Conservation (phyloP, 2,113 vertebrate species). For the Ageneiosus marmoratus region DNA sequence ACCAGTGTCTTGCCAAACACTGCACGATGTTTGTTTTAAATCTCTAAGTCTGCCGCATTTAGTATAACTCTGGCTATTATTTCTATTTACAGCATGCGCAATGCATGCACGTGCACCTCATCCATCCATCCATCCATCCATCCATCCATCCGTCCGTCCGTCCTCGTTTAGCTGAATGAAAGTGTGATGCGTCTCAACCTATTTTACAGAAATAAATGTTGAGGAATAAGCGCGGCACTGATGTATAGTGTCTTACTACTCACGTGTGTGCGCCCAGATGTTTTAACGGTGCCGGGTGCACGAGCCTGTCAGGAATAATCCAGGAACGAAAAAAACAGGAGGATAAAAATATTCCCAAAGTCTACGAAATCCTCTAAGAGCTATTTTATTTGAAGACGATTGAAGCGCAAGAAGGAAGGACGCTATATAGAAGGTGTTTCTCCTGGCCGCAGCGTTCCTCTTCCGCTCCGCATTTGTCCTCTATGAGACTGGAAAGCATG, state of each 20-base stretch:
- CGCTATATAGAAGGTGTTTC: not conserved
- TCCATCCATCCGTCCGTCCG: too few species aligned
- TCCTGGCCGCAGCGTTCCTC: conserved; percentile 4
- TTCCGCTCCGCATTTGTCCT: conserved; percentile 25
- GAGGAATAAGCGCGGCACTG: not conserved
- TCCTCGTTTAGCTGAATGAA: not conserved
- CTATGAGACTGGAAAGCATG: conserved; percentile 16
- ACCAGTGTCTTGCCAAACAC: not conserved
- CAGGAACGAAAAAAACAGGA: not conserved
- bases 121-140: not conserved
- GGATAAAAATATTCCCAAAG: not conserved
- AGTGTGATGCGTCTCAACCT: not conserved
- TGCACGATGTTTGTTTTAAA: not conserved
- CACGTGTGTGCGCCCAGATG: conserved; percentile 40
- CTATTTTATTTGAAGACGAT: not conserved
- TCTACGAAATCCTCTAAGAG: not conserved
- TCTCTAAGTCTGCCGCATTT: not conserved
- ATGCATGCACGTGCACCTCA: not conserved
- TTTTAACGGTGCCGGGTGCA: conserved; percentile 14
- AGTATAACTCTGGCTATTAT: not conserved
- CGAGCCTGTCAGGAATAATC: not conserved
- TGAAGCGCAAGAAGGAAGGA: not conserved
- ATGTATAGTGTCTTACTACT: not conserved
- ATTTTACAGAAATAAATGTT: not conserved
- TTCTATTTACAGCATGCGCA: not conserved